These are phyloP conservation scores for Aplochiton taeniatus DNA, from an alignment of 2,797 vertebrate species.

Conservation along the genomic window DNA sequence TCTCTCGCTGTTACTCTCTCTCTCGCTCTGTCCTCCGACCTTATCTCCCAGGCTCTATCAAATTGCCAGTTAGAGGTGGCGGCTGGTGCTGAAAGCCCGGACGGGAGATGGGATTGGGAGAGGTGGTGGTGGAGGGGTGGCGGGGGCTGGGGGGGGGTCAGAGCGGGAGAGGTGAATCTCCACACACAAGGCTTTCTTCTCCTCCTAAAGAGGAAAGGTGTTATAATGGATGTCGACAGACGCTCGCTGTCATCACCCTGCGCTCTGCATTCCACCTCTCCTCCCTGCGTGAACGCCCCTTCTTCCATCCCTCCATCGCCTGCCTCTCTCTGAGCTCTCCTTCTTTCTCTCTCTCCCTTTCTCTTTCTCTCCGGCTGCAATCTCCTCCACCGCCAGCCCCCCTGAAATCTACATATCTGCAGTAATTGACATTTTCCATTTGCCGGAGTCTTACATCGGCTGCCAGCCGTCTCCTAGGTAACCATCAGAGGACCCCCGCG, in stretches of 20 bases:
- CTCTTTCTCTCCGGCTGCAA: conserved; percentile 41
- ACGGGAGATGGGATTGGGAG: conserved; percentile 39
- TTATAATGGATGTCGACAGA: conserved; percentile 72
- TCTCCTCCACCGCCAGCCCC: conserved; percentile 25
- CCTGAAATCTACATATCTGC: conserved; percentile 76
- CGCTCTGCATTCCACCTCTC: conserved; percentile 59
- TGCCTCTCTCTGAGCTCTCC: conserved; percentile 3
- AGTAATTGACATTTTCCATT: conserved; percentile 97
- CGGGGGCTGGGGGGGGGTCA: neutral
- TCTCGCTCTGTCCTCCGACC: conserved; percentile 37
- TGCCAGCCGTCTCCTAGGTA: conserved; percentile 85
- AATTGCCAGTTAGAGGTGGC: conserved; percentile 67
- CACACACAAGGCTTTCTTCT: conserved; percentile 40
- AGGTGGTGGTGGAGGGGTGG: neutral
- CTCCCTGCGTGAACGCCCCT: conserved; percentile 57
- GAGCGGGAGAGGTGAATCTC: conserved; percentile 8
- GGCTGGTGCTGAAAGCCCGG: conserved; percentile 53
- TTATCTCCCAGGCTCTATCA: conserved; percentile 71
- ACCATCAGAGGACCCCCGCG: conserved; percentile 67
- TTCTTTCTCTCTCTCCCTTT: conserved; percentile 33
- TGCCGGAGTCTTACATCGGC: conserved; percentile 65
- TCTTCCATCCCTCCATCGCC: conserved; percentile 7
- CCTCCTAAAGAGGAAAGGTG: conserved; percentile 54
- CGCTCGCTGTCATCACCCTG: conserved; percentile 62
- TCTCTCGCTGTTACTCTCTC: conserved; percentile 11